Percentiles rank a stretch among this genome's conserved stretches.
Conservation (phyloP, 2,888 invertebrate genomes). For the Phymatocera aterrima region DNA sequence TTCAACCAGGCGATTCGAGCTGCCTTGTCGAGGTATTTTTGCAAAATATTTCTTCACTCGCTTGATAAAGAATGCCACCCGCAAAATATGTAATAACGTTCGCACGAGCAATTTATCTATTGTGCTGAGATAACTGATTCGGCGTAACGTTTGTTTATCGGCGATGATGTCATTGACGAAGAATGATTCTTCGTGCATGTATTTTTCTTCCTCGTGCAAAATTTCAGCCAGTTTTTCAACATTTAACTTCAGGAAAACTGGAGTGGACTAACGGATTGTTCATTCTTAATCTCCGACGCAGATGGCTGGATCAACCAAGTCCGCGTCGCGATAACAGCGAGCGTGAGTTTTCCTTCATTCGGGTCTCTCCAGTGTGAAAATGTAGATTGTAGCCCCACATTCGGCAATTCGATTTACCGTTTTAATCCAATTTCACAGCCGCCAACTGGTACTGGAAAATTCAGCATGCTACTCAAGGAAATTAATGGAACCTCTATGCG, state of each 20-base stretch:
- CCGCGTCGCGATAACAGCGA: slow-evolving; percentile 46
- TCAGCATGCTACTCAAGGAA: slow-evolving; percentile 42
- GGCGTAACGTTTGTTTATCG: slow-evolving; percentile 3
- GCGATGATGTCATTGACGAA: too few relatives aligned
- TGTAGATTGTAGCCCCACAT: neutral
- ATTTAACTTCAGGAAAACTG: slow-evolving; percentile 58
- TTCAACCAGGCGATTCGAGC: slow-evolving; percentile 71
- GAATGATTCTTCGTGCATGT: neutral
- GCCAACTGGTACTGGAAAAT: slow-evolving; percentile 47
- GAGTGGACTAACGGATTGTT: slow-evolving; percentile 55
- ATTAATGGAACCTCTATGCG: slow-evolving; percentile 43
- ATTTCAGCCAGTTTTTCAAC: neutral
- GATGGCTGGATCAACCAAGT: slow-evolving; percentile 58
- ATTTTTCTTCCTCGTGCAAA: neutral
- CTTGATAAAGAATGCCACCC: too few relatives aligned
- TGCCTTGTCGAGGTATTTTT: slow-evolving; percentile 75
- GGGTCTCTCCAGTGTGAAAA: too few relatives aligned
- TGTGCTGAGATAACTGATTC: neutral
- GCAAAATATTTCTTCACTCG: neutral
- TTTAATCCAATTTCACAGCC: slow-evolving; percentile 45
- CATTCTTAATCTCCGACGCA: slow-evolving; percentile 55
- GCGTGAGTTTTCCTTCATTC: slow-evolving; percentile 47
- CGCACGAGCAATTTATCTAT: neutral
- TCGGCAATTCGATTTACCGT: neutral
- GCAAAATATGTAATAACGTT: too few relatives aligned